Base-by-base conservation (phyloP, 2,113 vertebrate species). In the Petromus typicus region DNA sequence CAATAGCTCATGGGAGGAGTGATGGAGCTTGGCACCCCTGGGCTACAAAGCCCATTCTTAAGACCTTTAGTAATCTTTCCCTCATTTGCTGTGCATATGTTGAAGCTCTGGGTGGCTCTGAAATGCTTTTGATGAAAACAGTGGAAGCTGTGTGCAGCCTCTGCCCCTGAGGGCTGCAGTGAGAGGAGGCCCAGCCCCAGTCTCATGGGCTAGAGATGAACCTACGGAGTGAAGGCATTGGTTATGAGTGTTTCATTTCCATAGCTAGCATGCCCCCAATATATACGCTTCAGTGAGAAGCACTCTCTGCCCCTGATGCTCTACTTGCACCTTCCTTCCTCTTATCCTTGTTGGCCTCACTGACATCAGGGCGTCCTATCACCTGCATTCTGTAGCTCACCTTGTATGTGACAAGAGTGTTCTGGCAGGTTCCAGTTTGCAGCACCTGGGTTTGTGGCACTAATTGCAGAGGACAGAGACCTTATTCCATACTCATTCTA, bases 401-500 rank as follows among this genome's bases (percentile, higher is more conserved):
- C 0, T 13, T 34, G 54, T n/a, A n/a, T n/a, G n/a, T 76, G 80
- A 67, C 54, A 69, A 20, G n/a, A n/a, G n/a, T n/a, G n/a, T n/a
- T 1, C 76, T 76, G 75, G 34, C 63, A 22, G 25, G 22, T 90
- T 66, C 43, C 43, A 23, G 56, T 73, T 71, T 40, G 94, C 27
- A 59, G 71, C 7, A 1, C 18, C 14, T 3, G n/a, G 69, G 67
- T 89, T 91, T 32, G n/a, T n/a, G 45, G 93, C 2, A 0, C 76
- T 97, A 94, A 97, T 67, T 97, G 94, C 81, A 95, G 94, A 96
- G 89, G 95, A 95, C 95, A 66, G 89, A 90, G 89, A 95, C 89
- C 88, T 88, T 30, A n/a, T 88, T 97, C 78, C 86, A 4, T 56
- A 51, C 95, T 97, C 89, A 86, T 56, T 25, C 64, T 30, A 69